Evolutionary conservation across 2,888 invertebrate species (phyloP), one percentile per base, ranked within the genome.

Genomic region (Diabrotica balteata): DNA sequence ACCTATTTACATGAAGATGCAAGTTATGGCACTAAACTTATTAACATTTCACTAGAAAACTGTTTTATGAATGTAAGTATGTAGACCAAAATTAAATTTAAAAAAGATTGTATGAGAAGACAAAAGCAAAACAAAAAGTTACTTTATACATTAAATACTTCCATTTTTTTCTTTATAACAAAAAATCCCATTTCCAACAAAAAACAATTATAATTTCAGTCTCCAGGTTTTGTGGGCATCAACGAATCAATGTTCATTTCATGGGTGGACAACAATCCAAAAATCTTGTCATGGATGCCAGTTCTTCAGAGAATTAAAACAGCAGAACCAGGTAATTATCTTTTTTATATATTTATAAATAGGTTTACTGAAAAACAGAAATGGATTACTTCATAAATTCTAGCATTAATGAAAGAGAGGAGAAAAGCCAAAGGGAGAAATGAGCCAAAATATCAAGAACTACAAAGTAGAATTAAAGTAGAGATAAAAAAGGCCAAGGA

Each of bases 171-270:
- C 32, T 5, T 32, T 32, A 32, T 32, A 32, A 32, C 4, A 32
- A 32, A 32, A 32, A 32, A 32, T 32, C 3, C 4, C 4, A 17
- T 17, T 17, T 17, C 17, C 17, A 17, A 17, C 17, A 17, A 17
- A 17, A 17, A 17, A 17, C 17, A 17, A 2, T 17, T 2, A 5
- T 32, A 32, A 32, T 78, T 80, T 69, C 81, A 91, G 90, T 89
- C 87, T 71, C 90, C 89, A n/a, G 91, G 90, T 22, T 88, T 90
- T 82, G 85, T 91, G 8, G 92, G 92, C 17, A 86, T 92, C 53
- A 87, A 87, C 53, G 88, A 91, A 76, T 88, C 88, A 59, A 84
- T 86, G 10, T 92, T 93, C 72, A 88, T 91, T 8, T 83, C 86
- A 68, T 95, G 94, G 94, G 86, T 93, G 57, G 85, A 88, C 76